Evolutionary conservation across 2,113 vertebrate genomes (phyloP), one percentile per base, ranked within the genome.

Genomic region (Paedocypris sp.): DNA sequence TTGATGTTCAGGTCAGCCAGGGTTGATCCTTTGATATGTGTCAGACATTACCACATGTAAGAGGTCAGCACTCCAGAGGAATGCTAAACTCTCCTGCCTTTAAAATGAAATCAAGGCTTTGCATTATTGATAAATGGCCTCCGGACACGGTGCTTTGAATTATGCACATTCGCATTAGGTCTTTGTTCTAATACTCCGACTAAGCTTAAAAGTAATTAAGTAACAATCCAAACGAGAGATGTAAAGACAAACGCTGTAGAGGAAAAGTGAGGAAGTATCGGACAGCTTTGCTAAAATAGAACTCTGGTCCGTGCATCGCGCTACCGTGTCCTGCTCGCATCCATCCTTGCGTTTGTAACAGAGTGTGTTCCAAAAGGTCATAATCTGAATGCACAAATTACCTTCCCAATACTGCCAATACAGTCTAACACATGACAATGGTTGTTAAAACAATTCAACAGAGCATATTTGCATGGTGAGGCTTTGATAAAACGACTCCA

Each of bases 11-110:
- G 26, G 59, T 48, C 42, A 66, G 46, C 7, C 23, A 29, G 8
- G 64, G 73, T 82, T 80, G 77, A 80, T 74, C 67, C 79, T 83
- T 84, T 82, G 80, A 82, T 80, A 80, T 75, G 67, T 71, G 77
- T 72, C 76, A 75, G 75, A 77, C 78, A 60, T 76, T 76, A 73
- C 64, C 67, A 79, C 73, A 74, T 77, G 71, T 54, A 16, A 32
- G 71, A 78, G 64, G 67, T 70, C 73, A 62, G 71, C 28, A 82
- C 81, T 78, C 72, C 46, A 76, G 79, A 73, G 77, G 74, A 80
- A 80, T 82, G 78, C 67, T 85, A 82, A 85, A 82, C 65, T 70
- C 49, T 75, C 61, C 71, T 66, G 79, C 75, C 79, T 80, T 82
- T 68, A 77, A 83, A 76, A 77, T 77, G 75, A 76, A 79, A 77